A percentile compares a stretch with the other conserved stretches of the same genome.
Evolutionary conservation across 2,888 invertebrate species (phyloP).

Genomic region (Watsonalla binaria): DNA sequence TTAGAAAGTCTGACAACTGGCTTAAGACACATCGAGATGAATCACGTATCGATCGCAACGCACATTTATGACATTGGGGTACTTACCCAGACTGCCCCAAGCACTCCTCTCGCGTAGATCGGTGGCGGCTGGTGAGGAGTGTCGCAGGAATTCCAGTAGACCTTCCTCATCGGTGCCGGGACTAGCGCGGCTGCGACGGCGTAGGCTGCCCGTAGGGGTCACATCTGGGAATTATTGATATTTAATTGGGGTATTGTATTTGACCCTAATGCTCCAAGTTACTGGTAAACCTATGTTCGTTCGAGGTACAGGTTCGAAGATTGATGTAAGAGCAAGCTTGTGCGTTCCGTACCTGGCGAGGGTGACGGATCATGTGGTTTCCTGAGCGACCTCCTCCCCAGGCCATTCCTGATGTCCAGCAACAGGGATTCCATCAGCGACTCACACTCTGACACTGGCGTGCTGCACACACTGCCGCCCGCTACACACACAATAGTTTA

Average conservation of each 20-base stretch:
- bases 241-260: no score
- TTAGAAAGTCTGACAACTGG: no score
- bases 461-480: conserved; percentile 81
- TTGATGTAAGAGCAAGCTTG: no score
- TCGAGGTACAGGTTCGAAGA: no score
- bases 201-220: conserved; percentile 92
- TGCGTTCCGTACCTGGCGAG: conserved; percentile 47
- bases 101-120: conserved; percentile 87
- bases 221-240: conserved; percentile 77
- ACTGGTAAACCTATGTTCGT: no score
- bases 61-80: neutral
- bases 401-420: conserved; percentile 84
- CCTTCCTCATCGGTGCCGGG: conserved; percentile 88
- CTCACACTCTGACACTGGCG: conserved; percentile 86
- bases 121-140: conserved; percentile 83
- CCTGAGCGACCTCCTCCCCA: conserved; percentile 72
- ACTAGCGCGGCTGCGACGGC: conserved; percentile 88
- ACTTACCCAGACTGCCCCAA: conserved; percentile 88
- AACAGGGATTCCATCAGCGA: conserved; percentile 87
- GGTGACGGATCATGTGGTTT: conserved; percentile 59
- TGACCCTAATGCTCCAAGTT: no score
- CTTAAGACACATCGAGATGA: no score
- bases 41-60: no score
- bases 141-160: conserved; percentile 90
- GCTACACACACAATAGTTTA: neutral